Conservation (phyloP, 1,140 invertebrate genomes). For the Drosophila dunni region DNA sequence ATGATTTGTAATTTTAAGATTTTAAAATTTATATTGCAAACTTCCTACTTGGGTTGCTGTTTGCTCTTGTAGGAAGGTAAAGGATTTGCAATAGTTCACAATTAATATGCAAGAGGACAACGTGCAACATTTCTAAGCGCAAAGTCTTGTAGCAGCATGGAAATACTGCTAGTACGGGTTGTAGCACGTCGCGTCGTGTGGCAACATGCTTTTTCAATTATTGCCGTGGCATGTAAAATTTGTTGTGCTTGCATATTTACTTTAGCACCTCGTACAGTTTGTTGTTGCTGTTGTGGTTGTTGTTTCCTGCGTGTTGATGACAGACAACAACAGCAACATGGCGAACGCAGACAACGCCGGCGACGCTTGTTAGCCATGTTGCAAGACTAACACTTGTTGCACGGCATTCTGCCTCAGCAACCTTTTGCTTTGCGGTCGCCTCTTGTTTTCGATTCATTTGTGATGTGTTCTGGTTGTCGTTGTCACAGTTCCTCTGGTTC, state of each 20-base stretch:
- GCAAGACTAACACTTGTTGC: conserved; percentile 67
- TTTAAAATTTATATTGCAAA: neutral
- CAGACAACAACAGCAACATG: conserved; percentile 40
- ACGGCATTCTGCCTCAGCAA: conserved; percentile 72
- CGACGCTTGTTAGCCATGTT: conserved; percentile 74
- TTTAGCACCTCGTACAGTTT: conserved; percentile 61
- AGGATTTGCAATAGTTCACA: conserved; percentile 11
- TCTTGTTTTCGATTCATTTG: conserved; percentile 9
- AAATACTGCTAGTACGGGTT: neutral
- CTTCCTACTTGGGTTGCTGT: neutral
- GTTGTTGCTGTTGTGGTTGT: conserved; percentile 25
- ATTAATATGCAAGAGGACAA: conserved; percentile 24
- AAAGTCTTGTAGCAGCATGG: conserved; percentile 67
- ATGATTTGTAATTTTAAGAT: neutral
- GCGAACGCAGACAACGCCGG: conserved; percentile 28
- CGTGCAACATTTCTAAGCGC: conserved; percentile 45
- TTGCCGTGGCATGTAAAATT: conserved; percentile 69
- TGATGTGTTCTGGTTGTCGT: conserved; percentile 23
- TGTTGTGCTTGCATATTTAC: conserved; percentile 70
- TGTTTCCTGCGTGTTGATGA: conserved; percentile 55
- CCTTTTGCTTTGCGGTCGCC: conserved; percentile 68
- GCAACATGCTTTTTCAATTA: conserved; percentile 78
- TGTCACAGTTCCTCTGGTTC: conserved; percentile 33
- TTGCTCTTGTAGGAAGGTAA: neutral
- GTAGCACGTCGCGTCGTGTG: conserved; percentile 55